These are phyloP conservation scores for Priocnemis perturbator DNA, from an alignment of 2,888 invertebrate species.

Conservation along the genomic window DNA sequence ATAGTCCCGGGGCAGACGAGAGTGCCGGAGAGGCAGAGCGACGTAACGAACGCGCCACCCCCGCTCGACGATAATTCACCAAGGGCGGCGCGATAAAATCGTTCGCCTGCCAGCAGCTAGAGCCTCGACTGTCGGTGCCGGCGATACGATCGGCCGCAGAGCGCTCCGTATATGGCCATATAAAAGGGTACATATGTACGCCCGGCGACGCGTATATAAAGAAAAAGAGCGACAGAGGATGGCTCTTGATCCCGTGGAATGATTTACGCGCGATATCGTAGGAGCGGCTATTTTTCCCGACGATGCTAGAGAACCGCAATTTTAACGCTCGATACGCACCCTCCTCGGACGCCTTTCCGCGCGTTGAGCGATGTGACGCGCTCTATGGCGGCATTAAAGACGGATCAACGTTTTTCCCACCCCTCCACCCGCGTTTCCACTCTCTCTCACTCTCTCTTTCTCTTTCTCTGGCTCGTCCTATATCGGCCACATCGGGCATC, in stretches of 20 bases:
- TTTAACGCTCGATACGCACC: conserved; percentile 14
- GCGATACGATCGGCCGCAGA: conserved; percentile 41
- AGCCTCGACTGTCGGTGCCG: conserved; percentile 28
- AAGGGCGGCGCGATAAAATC: conserved; percentile 27
- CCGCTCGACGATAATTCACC: conserved; percentile 13
- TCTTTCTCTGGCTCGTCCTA: too few species aligned
- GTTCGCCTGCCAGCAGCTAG: conserved; percentile 15
- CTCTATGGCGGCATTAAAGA: neutral
- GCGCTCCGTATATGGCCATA: conserved; percentile 11
- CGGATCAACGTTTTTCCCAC: neutral
- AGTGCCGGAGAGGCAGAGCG: too few species aligned
- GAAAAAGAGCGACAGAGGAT: conserved; percentile 2
- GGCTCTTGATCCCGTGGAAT: conserved; percentile 34
- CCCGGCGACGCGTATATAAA: neutral
- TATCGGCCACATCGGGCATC: too few species aligned
- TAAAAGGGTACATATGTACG: neutral
- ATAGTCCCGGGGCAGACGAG: too few species aligned
- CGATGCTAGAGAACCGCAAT: conserved; percentile 13
- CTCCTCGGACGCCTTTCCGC: neutral
- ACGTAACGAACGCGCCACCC: neutral
- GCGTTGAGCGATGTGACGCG: neutral
- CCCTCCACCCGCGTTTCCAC: neutral
- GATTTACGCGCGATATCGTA: conserved; percentile 34
- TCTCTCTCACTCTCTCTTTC: neutral
- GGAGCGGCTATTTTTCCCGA: conserved; percentile 17